Evolutionary conservation across 1,140 invertebrate species (phyloP).

Genomic region (Pteromalus puparum): DNA sequence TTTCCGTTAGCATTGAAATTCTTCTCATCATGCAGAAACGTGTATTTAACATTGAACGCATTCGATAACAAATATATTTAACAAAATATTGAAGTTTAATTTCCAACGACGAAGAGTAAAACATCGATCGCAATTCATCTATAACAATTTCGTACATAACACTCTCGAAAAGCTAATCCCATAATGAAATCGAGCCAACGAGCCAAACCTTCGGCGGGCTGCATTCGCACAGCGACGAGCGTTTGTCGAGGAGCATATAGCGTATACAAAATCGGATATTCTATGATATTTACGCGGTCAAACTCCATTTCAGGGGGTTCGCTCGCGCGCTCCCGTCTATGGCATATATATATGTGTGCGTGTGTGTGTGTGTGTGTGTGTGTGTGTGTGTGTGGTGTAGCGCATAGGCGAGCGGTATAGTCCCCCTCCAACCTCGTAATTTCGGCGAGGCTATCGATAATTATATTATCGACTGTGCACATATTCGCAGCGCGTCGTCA

Average conservation of each 20-base stretch:
- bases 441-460: constrained; percentile 38
- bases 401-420: background rate
- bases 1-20: background rate
- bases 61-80: too few species aligned
- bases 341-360: background rate
- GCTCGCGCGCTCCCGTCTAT: background rate
- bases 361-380: background rate
- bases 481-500: background rate
- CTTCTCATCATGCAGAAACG: background rate
- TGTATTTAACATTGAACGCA: too few species aligned
- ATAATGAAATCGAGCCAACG: too few species aligned
- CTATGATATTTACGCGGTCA: constrained; percentile 16
- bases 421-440: constrained; percentile 17
- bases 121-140: too few species aligned
- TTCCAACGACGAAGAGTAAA: too few species aligned
- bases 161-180: too few species aligned
- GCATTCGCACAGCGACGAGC: too few species aligned
- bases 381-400: background rate
- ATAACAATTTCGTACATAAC: too few species aligned
- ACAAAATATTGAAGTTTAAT: too few species aligned
- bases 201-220: too few species aligned
- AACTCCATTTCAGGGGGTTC: background rate
- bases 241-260: background rate
- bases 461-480: constrained; percentile 45
- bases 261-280: background rate